Evolutionary conservation across 2,888 invertebrate genomes (phyloP).

Genomic region (Mimumesa dahlbomi): DNA sequence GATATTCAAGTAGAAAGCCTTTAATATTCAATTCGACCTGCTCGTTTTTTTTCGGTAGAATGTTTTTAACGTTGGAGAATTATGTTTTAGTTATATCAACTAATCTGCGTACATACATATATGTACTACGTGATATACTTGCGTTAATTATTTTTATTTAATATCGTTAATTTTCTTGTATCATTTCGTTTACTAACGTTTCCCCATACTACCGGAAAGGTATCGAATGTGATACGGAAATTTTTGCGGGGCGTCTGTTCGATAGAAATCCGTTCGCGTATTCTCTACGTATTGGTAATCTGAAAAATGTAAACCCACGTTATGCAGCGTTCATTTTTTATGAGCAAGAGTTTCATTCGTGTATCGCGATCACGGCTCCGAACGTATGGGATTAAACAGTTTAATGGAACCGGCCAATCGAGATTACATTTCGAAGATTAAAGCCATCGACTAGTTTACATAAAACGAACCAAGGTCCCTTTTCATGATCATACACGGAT

Average conservation of each 20-base stretch:
- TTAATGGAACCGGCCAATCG: slow-evolving; percentile 11
- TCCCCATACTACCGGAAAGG: too few relatives aligned
- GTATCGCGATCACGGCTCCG: background rate
- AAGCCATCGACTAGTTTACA: slow-evolving; percentile 16
- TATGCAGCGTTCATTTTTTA: slow-evolving; percentile 12
- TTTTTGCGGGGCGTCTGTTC: too few relatives aligned
- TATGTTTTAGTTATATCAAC: too few relatives aligned
- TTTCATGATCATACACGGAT: background rate
- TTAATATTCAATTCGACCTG: slow-evolving; percentile 14
- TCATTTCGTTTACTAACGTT: too few relatives aligned
- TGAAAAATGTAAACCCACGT: slow-evolving; percentile 9
- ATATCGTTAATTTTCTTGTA: too few relatives aligned
- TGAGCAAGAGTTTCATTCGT: background rate
- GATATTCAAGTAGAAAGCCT: slow-evolving; percentile 4
- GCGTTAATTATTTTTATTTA: too few relatives aligned
- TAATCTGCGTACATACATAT: too few relatives aligned
- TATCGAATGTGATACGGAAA: too few relatives aligned
- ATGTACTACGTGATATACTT: too few relatives aligned
- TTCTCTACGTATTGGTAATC: slow-evolving; percentile 14
- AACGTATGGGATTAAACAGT: slow-evolving; percentile 23
- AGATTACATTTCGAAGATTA: slow-evolving; percentile 36
- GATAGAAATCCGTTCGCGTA: slow-evolving; percentile 1
- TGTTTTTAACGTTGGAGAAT: too few relatives aligned
- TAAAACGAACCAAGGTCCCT: slow-evolving; percentile 8
- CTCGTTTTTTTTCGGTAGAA: too few relatives aligned